Base-by-base conservation (phyloP, 2,888 invertebrate species). In the Trachelus tabidus region DNA sequence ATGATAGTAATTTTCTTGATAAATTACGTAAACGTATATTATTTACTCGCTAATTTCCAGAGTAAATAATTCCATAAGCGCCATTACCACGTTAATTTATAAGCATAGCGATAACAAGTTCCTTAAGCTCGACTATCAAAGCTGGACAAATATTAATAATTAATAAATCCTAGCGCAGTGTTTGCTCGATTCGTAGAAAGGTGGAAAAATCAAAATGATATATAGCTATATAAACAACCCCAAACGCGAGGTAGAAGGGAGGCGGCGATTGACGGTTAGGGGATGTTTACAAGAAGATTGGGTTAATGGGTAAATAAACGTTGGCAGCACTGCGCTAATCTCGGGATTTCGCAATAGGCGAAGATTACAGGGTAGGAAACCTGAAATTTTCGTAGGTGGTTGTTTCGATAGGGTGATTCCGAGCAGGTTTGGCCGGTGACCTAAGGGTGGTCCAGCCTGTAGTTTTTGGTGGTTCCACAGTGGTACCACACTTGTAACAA, bases 261-360 rank as follows among this genome's bases (percentile, higher is more conserved):
- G 23, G 1, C 9, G 23, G 56, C 56, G 23, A 56, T 56, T 56
- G 73, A 23, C n/a, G n/a, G 15, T 35, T 69, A 35, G 56, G 9
- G 9, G 1, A 33, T 56, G 56, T 56, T 23, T 23, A 56, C 56
- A 56, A 34, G 81, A 76, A 77, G 77, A 79, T 78, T 79, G 73
- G 79, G 79, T 81, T 78, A 77, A 81, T 78, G 73, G 79, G 79
- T 75, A 76, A 81, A 81, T 77, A 75, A 80, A 80, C 77, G 76
- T 31, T 33, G 75, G 69, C 68, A 76, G 73, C 75, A 69, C 73
- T 75, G 75, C 11, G 31, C 71, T 23, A 12, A 68, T 76, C 74
- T 78, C 77, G 79, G 79, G 69, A 74, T 81, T 76, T 79, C 77
- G 77, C 79, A 73, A 74, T 77, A 81, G 23, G 76, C 69, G 77